Conservation (phyloP, 2,113 vertebrate species). For the Microcebus ravelobensis region DNA sequence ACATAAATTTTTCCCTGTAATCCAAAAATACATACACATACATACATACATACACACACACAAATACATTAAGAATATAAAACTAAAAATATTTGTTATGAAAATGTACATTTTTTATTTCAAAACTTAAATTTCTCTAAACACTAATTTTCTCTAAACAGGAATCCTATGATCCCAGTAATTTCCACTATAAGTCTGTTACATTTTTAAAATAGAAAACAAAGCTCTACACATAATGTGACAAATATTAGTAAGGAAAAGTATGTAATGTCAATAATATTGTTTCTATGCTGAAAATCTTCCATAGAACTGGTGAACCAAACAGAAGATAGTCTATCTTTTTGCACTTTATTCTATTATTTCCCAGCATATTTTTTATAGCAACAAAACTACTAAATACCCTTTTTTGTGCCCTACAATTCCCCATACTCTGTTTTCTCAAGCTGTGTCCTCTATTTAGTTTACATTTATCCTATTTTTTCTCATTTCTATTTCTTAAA, state of each 20-base stretch:
- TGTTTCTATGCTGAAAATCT: neutral
- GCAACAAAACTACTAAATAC: rapidly evolving
- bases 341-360: rapidly evolving
- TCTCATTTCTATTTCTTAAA: neutral
- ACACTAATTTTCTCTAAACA: neutral
- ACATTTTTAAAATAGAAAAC: neutral
- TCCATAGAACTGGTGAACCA: too few species aligned
- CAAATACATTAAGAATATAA: neutral
- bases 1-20: neutral
- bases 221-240: neutral
- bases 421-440: neutral
- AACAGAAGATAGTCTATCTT: rapidly evolving
- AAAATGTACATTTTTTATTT: neutral
- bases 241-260: neutral
- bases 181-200: neutral
- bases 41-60: neutral
- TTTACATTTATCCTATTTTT: neutral
- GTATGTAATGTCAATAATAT: rapidly evolving
- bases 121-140: neutral
- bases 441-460: neutral
- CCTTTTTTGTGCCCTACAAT: rapidly evolving
- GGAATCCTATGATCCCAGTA: neutral
- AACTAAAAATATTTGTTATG: neutral
- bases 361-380: neutral
- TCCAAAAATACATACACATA: neutral